A percentile compares a stretch with the other conserved stretches of the same genome.
Conservation (phyloP, 2,113 vertebrate genomes). For the Melanerpes aurifrons region DNA sequence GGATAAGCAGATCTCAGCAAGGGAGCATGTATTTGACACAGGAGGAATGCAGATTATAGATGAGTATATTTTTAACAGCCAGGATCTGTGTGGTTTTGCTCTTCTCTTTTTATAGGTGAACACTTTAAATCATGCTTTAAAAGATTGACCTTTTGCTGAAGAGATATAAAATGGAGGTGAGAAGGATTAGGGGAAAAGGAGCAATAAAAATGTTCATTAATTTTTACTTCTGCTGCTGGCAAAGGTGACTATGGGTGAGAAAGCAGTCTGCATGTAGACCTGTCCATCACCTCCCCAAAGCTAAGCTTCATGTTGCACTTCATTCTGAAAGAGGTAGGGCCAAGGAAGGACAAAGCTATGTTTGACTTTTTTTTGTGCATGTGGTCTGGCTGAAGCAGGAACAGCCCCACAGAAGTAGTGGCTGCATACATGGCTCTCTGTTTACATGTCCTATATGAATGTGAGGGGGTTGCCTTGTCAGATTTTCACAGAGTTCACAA, state of each 20-base stretch:
- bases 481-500: conserved; percentile 36
- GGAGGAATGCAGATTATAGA: background rate
- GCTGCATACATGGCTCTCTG: conserved; percentile 12
- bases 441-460: conserved; percentile 27
- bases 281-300: background rate
- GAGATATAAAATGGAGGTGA: background rate
- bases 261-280: background rate
- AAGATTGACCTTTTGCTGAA: background rate
- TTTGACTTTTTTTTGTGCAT: conserved; percentile 10
- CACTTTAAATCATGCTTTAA: conserved; percentile 13
- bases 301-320: background rate
- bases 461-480: conserved; percentile 41
- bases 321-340: background rate
- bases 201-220: background rate
- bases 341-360: background rate
- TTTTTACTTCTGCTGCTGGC: background rate
- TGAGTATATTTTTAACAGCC: background rate
- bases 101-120: background rate
- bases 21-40: background rate
- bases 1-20: background rate
- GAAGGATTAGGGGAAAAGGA: background rate
- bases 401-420: background rate
- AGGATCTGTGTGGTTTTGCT: conserved; percentile 19
- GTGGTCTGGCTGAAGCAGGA: conserved; percentile 24
- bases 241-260: background rate